Percentiles rank a stretch among this genome's conserved stretches.
phyloP scores from a whole-genome alignment of 2,888 invertebrate genomes.

The Meliscaeva auricollis region DNA sequence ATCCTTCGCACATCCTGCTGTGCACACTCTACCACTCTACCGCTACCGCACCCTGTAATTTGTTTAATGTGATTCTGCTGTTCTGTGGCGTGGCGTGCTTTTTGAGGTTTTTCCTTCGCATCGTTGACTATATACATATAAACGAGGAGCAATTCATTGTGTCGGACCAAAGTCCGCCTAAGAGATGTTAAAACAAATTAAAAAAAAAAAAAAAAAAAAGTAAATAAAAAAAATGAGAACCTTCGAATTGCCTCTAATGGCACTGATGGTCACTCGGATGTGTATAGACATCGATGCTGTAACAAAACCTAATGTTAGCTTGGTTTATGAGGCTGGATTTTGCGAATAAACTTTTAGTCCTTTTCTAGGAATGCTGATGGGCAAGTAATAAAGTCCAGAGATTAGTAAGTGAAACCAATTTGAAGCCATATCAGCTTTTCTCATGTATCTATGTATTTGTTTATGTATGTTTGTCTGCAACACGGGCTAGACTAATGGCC shows the following conservation, averaged over 20 bases:
- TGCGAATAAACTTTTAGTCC: constrained; percentile 40
- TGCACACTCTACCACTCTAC: constrained; percentile 13
- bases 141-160: background rate
- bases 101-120: constrained; percentile 68
- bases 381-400: constrained; percentile 71
- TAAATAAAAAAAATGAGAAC: constrained; percentile 10
- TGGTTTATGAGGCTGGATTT: constrained; percentile 64
- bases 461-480: constrained; percentile 18
- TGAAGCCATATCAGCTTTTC: constrained; percentile 36
- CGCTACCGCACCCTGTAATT: constrained; percentile 57
- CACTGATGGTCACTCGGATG: constrained; percentile 46
- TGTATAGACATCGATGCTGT: constrained; percentile 21
- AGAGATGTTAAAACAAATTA: constrained; percentile 42
- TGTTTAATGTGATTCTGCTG: constrained; percentile 74
- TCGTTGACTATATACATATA: constrained; percentile 51
- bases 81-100: constrained; percentile 72
- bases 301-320: constrained; percentile 62
- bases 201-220: constrained; percentile 9
- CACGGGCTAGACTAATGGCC: constrained; percentile 52
- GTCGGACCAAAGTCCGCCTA: background rate
- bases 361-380: constrained; percentile 22
- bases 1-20: constrained; percentile 47
- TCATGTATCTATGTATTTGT: background rate
- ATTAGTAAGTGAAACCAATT: constrained; percentile 69
- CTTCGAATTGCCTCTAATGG: constrained; percentile 60